These are phyloP conservation scores for Accipiter cooperii DNA, from an alignment of 2,113 vertebrate genomes.

Conservation along the genomic window DNA sequence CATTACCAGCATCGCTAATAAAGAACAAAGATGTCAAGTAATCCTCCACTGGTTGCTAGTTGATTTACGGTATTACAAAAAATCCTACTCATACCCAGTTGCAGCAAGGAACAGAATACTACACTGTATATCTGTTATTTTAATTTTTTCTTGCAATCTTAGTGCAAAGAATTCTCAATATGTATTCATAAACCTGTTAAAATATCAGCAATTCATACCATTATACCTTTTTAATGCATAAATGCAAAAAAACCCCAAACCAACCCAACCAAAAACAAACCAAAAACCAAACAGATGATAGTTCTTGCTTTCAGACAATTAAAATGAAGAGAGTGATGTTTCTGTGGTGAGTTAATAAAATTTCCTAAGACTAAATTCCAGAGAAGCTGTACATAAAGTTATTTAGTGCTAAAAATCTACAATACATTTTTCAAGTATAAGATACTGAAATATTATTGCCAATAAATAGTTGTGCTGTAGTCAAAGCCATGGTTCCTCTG, in stretches of 20 bases:
- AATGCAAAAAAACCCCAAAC: not conserved
- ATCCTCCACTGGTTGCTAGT: not conserved
- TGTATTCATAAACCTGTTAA: conserved; percentile 39
- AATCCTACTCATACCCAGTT: not conserved
- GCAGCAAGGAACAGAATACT: not conserved
- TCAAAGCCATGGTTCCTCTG: conserved; percentile 21
- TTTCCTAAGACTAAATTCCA: conserved; percentile 58
- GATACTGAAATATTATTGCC: conserved; percentile 80
- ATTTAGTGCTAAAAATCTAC: conserved; percentile 70
- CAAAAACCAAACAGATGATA: not conserved
- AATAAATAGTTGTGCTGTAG: conserved; percentile 72
- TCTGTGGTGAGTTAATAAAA: conserved; percentile 58
- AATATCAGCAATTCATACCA: conserved; percentile 30
- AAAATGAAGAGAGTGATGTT: conserved; percentile 32
- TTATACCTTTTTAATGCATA: not conserved
- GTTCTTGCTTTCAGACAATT: conserved; percentile 42
- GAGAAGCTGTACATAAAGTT: conserved; percentile 70
- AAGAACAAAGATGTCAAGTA: conserved; percentile 36
- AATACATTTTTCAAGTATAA: conserved; percentile 75
- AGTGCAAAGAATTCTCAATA: conserved; percentile 48
- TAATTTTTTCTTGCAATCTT: conserved; percentile 1
- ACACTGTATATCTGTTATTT: not conserved
- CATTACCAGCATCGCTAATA: not conserved
- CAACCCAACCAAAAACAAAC: no score
- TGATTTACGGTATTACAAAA: not conserved